These are phyloP conservation scores for Astreopora myriophthalma DNA, from an alignment of 64 coral and sea anemone genomes.

Conservation along the genomic window DNA sequence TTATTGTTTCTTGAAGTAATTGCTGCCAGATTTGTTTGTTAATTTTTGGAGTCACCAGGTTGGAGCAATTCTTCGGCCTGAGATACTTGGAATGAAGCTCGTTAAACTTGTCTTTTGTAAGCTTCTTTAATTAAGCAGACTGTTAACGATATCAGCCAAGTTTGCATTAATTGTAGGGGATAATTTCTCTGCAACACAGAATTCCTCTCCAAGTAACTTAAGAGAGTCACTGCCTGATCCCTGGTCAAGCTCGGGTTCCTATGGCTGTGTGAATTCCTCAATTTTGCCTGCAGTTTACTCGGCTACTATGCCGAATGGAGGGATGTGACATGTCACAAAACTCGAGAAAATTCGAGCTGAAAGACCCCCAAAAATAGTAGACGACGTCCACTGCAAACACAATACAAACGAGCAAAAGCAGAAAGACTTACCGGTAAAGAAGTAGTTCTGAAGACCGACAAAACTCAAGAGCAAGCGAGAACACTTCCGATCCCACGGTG, in stretches of 20 bases:
- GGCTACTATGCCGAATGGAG: background rate
- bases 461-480: background rate
- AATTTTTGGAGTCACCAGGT: slow-evolving; percentile 4
- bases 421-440: background rate
- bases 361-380: background rate
- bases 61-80: slow-evolving; percentile 20
- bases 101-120: slow-evolving; percentile 12
- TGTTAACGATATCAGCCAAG: slow-evolving; percentile 9
- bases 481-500: background rate
- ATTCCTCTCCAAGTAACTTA: background rate
- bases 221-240: background rate
- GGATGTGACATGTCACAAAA: background rate
- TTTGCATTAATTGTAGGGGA: background rate
- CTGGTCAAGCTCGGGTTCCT: no score
- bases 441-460: background rate
- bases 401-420: background rate
- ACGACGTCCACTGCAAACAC: background rate
- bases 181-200: slow-evolving; percentile 2
- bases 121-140: slow-evolving; percentile 9
- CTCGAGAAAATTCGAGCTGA: background rate
- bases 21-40: slow-evolving; percentile 39
- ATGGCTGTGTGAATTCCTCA: no score
- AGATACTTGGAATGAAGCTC: slow-evolving; percentile 11
- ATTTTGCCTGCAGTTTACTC: background rate
- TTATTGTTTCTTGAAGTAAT: background rate